Evolutionary conservation across 2,888 invertebrate genomes (phyloP).

Genomic region (Drosophila paucipuncta): DNA sequence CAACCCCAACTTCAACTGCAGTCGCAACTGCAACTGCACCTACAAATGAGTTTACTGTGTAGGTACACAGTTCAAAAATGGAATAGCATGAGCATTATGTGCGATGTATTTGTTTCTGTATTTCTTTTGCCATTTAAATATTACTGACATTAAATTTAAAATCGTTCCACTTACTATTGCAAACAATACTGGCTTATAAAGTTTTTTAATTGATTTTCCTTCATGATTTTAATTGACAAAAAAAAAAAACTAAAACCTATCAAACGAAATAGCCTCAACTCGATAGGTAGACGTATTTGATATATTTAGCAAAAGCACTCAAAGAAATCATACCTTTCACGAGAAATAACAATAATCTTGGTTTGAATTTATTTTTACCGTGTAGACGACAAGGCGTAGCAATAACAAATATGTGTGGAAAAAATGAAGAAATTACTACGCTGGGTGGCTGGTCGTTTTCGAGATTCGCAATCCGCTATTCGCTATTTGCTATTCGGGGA

Average conservation of each 20-base stretch:
- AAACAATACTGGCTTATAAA: no score
- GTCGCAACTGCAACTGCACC: not conserved
- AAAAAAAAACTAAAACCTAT: not conserved
- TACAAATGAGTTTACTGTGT: constrained; percentile 6
- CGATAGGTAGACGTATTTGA: no score
- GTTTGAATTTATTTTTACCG: not conserved
- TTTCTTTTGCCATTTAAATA: not conserved
- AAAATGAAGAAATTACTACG: constrained; percentile 1
- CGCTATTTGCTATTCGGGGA: not conserved
- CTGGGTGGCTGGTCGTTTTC: constrained; percentile 2
- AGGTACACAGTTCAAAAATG: constrained; percentile 1
- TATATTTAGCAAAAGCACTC: not conserved
- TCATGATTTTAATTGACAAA: not conserved
- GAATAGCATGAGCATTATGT: not conserved
- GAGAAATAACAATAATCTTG: not conserved
- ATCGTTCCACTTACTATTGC: no score
- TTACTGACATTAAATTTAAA: no score
- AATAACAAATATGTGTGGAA: not conserved
- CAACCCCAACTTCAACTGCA: constrained; percentile 11
- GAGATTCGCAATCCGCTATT: not conserved
- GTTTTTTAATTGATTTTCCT: no score
- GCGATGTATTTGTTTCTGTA: not conserved
- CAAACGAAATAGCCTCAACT: no score
- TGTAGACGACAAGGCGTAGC: constrained; percentile 12
- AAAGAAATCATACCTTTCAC: not conserved